Evolutionary conservation across 1,140 invertebrate species (phyloP), one percentile per base, ranked within the genome.

Genomic region (Plectrocnemia conspersa): DNA sequence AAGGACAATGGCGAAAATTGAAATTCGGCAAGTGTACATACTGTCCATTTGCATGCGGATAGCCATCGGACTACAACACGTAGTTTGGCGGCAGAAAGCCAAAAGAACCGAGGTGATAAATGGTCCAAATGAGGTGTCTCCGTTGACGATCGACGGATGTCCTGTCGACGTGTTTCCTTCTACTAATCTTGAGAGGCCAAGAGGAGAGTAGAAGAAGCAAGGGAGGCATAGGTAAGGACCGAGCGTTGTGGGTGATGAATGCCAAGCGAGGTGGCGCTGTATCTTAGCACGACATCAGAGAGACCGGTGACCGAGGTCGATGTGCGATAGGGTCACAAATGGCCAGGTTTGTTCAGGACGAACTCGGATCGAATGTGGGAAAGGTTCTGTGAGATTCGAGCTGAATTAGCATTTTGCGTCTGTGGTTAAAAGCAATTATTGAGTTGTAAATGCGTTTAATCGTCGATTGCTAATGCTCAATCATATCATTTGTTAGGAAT

Each of bases 1-100:
- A n/a, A n/a, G 35, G 35, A 38, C 35, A 15, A 38, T 38, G 35
- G 7, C 13, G 35, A 38, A 13, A 38, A 38, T 13, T n/a, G 21
- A 50, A 50, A 50, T 50, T 50, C 23, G 33, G 47, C 25, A 50
- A 23, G 18, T 24, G 24, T 2, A 27, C 15, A 22, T n/a, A n/a
- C n/a, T n/a, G n/a, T n/a, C n/a, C 47, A 50, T 50, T 50, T 33
- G 47, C 47, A 50, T 50, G 25, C 21, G 16, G 47, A 50, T 50
- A 50, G 33, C 32, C 33, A 50, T 50, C 47, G 47, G 47, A 50
- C 47, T 50, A 50, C 38, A 50, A 50, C 33, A 50, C 47, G 47
- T 50, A 50, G 10, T 22, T 45, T 45, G 7, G 47, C 32, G 16
- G 16, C 29, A 10, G 5, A 18, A 6, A 9, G 46, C 16, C 46